Base-by-base conservation (phyloP, 2,797 vertebrate species). In the Epinephelus malabaricus region DNA sequence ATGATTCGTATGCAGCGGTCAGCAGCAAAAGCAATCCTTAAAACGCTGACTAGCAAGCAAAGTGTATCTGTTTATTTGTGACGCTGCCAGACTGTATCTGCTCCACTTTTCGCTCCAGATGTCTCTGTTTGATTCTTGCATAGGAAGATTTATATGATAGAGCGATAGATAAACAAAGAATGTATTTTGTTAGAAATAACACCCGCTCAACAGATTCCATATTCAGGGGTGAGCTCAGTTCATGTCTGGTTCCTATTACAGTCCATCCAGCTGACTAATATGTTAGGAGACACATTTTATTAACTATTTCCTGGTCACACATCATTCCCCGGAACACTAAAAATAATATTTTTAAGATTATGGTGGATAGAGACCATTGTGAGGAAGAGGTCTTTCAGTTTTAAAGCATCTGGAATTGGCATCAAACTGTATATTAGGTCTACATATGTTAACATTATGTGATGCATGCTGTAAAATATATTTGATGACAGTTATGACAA, bases 231-330 rank as follows among this genome's bases (percentile, higher is more conserved):
- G 53, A 87, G 68, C 62, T 89, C 74, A 54, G 92, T 93, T 86
- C 90, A 90, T 13, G 89, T 93, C 93, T 96, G 95, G 78, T 94
- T 94, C 84, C 27, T 69, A 92, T 96, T 93, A 94, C 58, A 25
- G 11, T 85, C 86, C 71, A 83, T 89, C 75, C 86, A 92, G 91
- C 86, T 93, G 91, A 95, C 86, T 87, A 85, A 87, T 76, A 74
- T 77, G 70, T 87, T 67, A 87, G 79, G 83, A 90, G 90, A 88
- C 82, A 70, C 74, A 73, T 79, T 84, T 69, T 79, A 89, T 91
- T 83, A 91, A 83, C 92, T 59, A 17, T 81, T 91, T 92, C 91
- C 89, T 89, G 84, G 73, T 75, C 76, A 65, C 81, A 85, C 45
- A 55, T 66, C 18, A 50, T 66, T 76, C 71, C 30, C 45, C 81